Base-by-base conservation (phyloP, 2,888 invertebrate genomes). In the Leptopilina syphax region DNA sequence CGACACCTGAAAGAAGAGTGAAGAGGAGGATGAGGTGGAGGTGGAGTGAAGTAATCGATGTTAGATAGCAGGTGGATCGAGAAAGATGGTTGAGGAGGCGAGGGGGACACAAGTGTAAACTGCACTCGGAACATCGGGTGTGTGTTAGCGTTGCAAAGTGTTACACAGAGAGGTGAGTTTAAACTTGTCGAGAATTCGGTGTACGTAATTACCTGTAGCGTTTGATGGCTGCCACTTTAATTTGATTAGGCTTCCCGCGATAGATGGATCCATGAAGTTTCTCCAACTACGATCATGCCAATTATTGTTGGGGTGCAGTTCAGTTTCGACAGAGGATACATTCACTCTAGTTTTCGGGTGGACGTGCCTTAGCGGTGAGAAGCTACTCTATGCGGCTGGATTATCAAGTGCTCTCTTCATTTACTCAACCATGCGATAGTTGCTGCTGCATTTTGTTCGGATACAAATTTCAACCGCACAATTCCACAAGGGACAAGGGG, bases 111-210 rank as follows among this genome's bases (percentile, higher is more conserved):
- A 54, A 70, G 54, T 54, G 70, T 57, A 70, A 73, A 73, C 73
- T 73, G 73, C 57, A 57, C 73, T 73, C 54, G 34, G 57, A n/a
- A n/a, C 73, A 73, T 34, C 34, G 27, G 0, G 10, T 50, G 10
- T 50, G 10, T 50, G 68, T 50, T 50, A 44, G 77, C 63, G 24
- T 65, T 2, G 34, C 34, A 63, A 57, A 73, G 57, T 73, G 54
- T 73, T 73, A 54, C 44, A 60, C 13, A 34, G 34, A n/a, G 41
- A 65, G 65, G 65, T 65, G 63, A 63, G 65, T 24, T 76, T 34
- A 77, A 76, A 77, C 77, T 77, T 7, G 47, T 77, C 24, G 44
- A 65, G 65, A 77, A 77, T 77, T 77, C 63, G 77, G 47, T 77
- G 41, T 65, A 65, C 63, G 77, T 65, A 65, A 76, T 63, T 77